Percentiles rank a stretch among this genome's conserved stretches.
phyloP scores from a whole-genome alignment of 2,797 vertebrate species.

The Helarctos malayanus region DNA sequence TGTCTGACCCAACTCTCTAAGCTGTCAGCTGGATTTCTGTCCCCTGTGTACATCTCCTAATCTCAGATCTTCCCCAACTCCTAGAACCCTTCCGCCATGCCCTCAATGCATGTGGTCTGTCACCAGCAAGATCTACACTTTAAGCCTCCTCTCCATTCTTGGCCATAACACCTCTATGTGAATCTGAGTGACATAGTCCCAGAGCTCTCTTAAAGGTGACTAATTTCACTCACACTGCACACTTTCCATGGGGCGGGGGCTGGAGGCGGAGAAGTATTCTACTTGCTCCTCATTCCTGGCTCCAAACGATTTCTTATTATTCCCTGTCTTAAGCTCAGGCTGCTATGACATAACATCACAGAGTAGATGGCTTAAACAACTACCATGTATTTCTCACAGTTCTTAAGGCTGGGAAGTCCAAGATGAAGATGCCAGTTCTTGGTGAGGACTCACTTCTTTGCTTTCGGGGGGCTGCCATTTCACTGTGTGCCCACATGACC shows the following conservation, averaged over 20 bases:
- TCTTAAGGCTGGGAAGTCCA: neutral
- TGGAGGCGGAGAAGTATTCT: neutral
- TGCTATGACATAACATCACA: neutral
- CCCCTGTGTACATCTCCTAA: neutral
- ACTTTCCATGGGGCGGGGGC: neutral
- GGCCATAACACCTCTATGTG: neutral
- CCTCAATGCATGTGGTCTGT: neutral
- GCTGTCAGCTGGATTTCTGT: neutral
- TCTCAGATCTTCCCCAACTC: neutral
- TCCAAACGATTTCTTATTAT: neutral
- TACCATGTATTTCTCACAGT: neutral
- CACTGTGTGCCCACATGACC: neutral
- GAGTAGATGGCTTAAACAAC: neutral
- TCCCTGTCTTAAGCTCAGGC: neutral
- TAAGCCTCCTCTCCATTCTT: neutral
- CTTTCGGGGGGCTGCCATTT: neutral
- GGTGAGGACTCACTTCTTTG: neutral
- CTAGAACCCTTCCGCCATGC: neutral
- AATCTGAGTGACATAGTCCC: neutral
- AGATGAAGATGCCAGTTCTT: neutral
- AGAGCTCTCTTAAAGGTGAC: neutral
- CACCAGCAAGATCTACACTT: no score
- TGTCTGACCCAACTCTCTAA: neutral
- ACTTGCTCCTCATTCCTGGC: neutral
- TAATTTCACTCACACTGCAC: neutral